A percentile compares a stretch with the other conserved stretches of the same genome.
phyloP scores from a whole-genome alignment of 2,113 vertebrate species.

The Perca fluviatilis region DNA sequence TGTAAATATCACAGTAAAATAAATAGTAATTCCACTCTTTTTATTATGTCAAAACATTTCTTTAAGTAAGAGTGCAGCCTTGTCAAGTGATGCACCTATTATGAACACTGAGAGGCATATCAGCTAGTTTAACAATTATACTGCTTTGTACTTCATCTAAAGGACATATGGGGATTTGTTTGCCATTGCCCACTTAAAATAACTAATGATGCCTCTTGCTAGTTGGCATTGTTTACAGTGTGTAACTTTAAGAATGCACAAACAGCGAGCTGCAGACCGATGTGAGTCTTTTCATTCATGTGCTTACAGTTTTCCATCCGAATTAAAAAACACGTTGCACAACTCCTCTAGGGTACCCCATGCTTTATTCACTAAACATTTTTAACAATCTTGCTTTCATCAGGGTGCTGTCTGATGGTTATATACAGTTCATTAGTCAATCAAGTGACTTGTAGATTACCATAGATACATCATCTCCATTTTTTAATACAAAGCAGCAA shows the following conservation, averaged over 20 bases:
- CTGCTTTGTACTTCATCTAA: neutral
- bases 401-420: neutral
- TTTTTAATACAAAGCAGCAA: neutral
- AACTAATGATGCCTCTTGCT: neutral
- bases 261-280: neutral
- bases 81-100: neutral
- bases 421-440: neutral
- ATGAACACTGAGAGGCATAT: neutral
- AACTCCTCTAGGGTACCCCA: neutral
- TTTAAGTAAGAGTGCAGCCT: neutral
- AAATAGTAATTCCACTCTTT: neutral
- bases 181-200: neutral
- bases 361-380: neutral
- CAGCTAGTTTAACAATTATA: neutral
- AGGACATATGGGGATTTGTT: neutral
- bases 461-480: neutral
- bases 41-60: neutral
- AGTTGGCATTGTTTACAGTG: neutral
- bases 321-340: neutral
- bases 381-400: neutral
- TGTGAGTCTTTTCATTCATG: too few species aligned
- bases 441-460: neutral
- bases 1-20: neutral
- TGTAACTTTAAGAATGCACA: neutral
- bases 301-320: too few species aligned